These are phyloP conservation scores for Acanthisitta chloris DNA, from an alignment of 2,113 vertebrate genomes.

Conservation along the genomic window DNA sequence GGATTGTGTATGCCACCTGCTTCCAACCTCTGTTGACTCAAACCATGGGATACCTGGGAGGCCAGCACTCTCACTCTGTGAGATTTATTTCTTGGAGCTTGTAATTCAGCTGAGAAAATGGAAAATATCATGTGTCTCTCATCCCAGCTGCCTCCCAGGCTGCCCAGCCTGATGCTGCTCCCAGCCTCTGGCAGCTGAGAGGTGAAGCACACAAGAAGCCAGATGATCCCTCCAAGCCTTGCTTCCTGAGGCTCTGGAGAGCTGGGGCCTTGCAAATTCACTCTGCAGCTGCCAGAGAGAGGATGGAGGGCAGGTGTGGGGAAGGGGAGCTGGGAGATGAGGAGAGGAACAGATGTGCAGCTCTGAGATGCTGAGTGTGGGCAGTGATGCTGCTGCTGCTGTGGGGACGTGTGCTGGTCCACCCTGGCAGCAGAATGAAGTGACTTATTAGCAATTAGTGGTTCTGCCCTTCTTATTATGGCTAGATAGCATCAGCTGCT, in stretches of 20 bases:
- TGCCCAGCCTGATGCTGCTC: background rate
- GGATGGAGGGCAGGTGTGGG: background rate
- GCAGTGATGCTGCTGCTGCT: background rate
- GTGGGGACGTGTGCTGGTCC: background rate
- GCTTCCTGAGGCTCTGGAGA: background rate
- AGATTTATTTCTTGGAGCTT: background rate
- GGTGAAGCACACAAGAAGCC: background rate
- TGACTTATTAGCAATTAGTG: background rate
- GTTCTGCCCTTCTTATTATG: background rate
- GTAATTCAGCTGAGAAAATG: background rate
- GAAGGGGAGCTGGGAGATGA: background rate
- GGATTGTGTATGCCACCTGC: background rate
- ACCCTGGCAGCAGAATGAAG: background rate
- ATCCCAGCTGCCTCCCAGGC: background rate
- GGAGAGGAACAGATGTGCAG: background rate
- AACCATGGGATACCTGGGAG: background rate
- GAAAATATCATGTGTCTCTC: background rate
- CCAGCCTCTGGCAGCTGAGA: background rate
- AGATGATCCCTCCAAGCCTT: background rate
- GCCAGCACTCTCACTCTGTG: accelerated
- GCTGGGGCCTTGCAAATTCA: background rate
- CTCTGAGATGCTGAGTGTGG: background rate
- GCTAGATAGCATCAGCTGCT: background rate
- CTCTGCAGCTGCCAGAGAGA: background rate
- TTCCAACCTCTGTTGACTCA: constrained; percentile 1